Percentiles rank a stretch among this genome's conserved stretches.
phyloP scores from a whole-genome alignment of 2,113 vertebrate species.

The Murina feae region DNA sequence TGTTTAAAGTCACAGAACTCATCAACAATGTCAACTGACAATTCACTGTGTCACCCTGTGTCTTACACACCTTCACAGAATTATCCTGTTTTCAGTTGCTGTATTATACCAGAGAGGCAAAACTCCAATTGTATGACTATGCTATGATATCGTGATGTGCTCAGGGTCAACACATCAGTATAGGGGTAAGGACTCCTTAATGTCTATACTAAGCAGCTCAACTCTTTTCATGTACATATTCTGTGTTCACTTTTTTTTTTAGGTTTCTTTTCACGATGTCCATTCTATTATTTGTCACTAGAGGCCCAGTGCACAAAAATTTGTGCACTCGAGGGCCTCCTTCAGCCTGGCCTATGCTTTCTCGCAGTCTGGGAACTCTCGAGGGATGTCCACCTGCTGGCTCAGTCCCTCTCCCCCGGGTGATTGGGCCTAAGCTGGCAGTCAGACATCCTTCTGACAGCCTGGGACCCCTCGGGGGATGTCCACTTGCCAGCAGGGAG shows the following conservation, averaged over 20 bases:
- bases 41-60: neutral
- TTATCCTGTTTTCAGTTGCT: neutral
- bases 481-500: no score
- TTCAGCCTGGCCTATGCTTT: no score
- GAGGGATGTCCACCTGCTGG: no score
- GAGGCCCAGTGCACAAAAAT: no score
- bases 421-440: no score
- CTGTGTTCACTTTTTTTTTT: neutral
- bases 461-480: no score
- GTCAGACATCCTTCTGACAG: no score
- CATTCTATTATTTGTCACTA: neutral
- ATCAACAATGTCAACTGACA: neutral
- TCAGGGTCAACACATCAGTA: neutral
- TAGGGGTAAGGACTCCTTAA: neutral
- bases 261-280: neutral
- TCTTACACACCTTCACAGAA: neutral
- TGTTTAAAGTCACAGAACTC: neutral
- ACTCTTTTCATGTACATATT: neutral
- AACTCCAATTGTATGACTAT: neutral
- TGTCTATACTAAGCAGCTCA: neutral
- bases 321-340: no score
- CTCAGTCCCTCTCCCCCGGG: no score
- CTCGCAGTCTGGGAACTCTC: no score
- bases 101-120: neutral
- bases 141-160: neutral